Evolutionary conservation across 2,113 vertebrate species (phyloP).

Genomic region (Prolemur simus): DNA sequence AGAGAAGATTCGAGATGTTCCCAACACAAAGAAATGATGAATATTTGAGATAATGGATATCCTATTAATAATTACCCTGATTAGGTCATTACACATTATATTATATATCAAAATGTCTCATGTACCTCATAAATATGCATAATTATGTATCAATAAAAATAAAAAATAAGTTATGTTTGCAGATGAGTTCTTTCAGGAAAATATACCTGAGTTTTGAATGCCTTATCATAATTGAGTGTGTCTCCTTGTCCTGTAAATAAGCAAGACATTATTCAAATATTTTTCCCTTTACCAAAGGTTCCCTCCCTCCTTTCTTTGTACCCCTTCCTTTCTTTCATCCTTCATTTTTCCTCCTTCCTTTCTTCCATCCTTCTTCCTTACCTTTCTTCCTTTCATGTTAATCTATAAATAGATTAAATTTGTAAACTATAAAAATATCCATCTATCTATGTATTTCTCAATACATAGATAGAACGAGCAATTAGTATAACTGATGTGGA

Average conservation of each 20-base stretch:
- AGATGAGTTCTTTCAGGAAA: not conserved
- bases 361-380: not conserved
- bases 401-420: not conserved
- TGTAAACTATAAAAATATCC: not conserved
- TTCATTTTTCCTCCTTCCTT: not conserved
- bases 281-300: not conserved
- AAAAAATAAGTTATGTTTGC: not conserved
- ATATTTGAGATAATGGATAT: too few relatives aligned
- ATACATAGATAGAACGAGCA: too few relatives aligned
- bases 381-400: not conserved
- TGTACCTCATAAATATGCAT: too few relatives aligned
- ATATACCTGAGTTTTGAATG: not conserved
- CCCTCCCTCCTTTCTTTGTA: not conserved
- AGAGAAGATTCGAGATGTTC: too few relatives aligned
- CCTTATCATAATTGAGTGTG: not conserved
- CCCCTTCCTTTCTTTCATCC: not conserved
- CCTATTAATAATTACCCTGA: too few relatives aligned
- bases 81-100: too few relatives aligned
- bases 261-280: not conserved
- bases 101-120: too few relatives aligned
- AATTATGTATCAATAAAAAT: not conserved
- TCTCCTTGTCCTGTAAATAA: not conserved
- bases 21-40: too few relatives aligned
- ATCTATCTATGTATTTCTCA: not conserved
- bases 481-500: not conserved